Evolutionary conservation across 2,888 invertebrate species (phyloP), one percentile per base, ranked within the genome.

Genomic region (Lagria hirta): DNA sequence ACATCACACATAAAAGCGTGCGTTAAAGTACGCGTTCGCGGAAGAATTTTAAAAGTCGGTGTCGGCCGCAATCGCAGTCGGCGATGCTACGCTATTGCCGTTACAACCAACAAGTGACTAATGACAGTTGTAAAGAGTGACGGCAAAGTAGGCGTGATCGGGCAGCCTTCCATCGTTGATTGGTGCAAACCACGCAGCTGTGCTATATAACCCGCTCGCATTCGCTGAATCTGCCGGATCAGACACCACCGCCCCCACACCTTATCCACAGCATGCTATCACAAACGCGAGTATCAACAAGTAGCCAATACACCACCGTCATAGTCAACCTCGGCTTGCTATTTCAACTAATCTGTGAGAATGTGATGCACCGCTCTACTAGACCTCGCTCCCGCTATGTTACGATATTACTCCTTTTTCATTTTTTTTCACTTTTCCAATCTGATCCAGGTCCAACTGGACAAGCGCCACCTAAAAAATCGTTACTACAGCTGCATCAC

Each of bases 221-320:
- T 69, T 69, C 70, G 69, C 58, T 51, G 58, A 57, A 48, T 57
- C 51, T 47, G n/a, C n/a, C n/a, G n/a, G n/a, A n/a, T n/a, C 43
- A n/a, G n/a, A n/a, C n/a, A n/a, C n/a, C n/a, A n/a, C 59, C 68
- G 68, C 70, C 68, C 69, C 60, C 68, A 65, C 60, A 59, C 54
- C 52, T 51, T 43, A 42, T 40, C 47, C 57, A 55, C 54, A n/a
- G n/a, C n/a, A n/a, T n/a, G 55, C 58, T 60, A 57, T 55, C 55
- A 55, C 57, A 48, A 52, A 35, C 46, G 43, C 52, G 46, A 45
- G 54, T 57, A 69, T 69, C 72, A 72, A 72, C 72, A 71, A 72
- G 72, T 71, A 70, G 72, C 70, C 70, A 69, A 71, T 71, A 71
- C 67, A 67, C 65, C 64, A 64, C 53, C 58, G 49, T 48, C 55